Percentiles rank a stretch among this genome's conserved stretches.
Evolutionary conservation across 2,113 vertebrate genomes (phyloP).

Genomic region (Apteryx mantelli): DNA sequence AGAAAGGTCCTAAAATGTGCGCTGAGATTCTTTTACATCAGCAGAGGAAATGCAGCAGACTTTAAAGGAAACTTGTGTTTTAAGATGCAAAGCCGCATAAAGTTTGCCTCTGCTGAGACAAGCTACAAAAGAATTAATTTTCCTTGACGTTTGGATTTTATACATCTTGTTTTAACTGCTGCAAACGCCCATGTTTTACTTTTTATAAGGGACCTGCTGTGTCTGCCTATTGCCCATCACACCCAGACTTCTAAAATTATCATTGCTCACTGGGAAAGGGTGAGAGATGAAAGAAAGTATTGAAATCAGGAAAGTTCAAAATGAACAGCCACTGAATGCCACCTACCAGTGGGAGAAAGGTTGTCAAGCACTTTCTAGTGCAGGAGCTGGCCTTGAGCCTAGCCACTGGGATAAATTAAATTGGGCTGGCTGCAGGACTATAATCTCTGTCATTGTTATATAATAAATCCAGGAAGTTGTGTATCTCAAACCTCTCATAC

Average conservation of each 20-base stretch:
- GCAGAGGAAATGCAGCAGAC: conserved; percentile 48
- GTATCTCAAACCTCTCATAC: conserved; percentile 8
- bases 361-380: conserved; percentile 32
- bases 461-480: conserved; percentile 40
- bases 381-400: conserved; percentile 23
- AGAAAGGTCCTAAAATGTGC: conserved; percentile 47
- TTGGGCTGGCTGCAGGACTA: conserved; percentile 4
- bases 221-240: not conserved
- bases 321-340: not conserved
- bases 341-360: conserved; percentile 36
- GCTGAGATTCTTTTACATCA: conserved; percentile 20
- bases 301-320: conserved; percentile 26
- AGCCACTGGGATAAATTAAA: conserved; percentile 60
- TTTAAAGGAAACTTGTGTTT: conserved; percentile 49
- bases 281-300: not conserved
- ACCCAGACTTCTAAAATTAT: conserved; percentile 19
- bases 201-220: not conserved
- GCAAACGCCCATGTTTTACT: not conserved
- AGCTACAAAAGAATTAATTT: conserved; percentile 64
- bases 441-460: conserved; percentile 28
- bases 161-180: conserved; percentile 10
- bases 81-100: conserved; percentile 44
- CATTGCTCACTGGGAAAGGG: not conserved
- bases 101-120: conserved; percentile 12
- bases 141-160: conserved; percentile 55